Evolutionary conservation across 2,888 invertebrate genomes (phyloP), one percentile per base, ranked within the genome.

Genomic region (Coremacera marginata): DNA sequence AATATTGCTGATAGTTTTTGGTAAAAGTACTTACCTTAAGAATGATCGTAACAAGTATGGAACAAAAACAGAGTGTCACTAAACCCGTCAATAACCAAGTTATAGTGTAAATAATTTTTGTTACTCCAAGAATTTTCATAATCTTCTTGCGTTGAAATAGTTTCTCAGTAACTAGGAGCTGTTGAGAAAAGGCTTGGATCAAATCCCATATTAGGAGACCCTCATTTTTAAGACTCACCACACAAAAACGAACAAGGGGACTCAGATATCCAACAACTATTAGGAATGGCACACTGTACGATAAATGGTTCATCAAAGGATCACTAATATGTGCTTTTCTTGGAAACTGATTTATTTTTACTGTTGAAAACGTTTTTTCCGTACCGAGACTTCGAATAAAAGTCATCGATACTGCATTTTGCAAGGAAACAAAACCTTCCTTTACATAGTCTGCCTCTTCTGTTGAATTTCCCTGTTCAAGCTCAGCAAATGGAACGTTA

Each of bases 121-220:
- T 91, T 62, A 96, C 89, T 2, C 96, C 96, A 94, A 96, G 95
- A 90, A 96, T 94, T 90, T 95, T 95, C 94, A 96, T 94, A 1
- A 94, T 92, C 90, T 95, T 95, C 94, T 83, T 83, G 3, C 84
- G 73, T 72, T 82, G 81, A 8, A 78, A 76, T n/a, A 83, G 81
- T 31, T 83, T 83, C 77, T 85, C 85, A 0, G 31, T 44, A 7
- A 83, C 81, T 16, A 84, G 79, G 25, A 63, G 91, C 87, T 83
- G 37, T 57, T 31, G 14, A 16, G 22, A 31, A n/a, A 31, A 34
- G 67, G 14, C 3, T n/a, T 11, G 1, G 11, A 14, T 44, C 11
- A 44, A 14, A 14, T 14, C 7, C n/a, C 14, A 5, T 44, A 5
- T 1, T 9, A 11, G 22, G 44, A 27, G 8, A 27, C 3, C 4